Evolutionary conservation across 2,113 vertebrate genomes (phyloP).

Genomic region (Barnardius zonarius): DNA sequence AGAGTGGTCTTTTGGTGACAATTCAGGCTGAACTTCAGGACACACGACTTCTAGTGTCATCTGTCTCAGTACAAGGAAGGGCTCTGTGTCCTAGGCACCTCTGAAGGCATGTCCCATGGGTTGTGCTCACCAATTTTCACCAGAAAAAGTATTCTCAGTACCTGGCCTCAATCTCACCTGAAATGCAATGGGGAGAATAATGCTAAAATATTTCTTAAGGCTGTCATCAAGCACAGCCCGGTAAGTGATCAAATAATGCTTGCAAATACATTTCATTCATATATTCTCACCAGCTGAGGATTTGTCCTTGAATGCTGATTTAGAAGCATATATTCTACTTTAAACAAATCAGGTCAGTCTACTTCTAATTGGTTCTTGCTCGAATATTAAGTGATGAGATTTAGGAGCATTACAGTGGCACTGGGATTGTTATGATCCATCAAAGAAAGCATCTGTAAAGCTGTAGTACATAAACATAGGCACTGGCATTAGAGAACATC

Average conservation of each 20-base stretch:
- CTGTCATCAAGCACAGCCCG: not conserved
- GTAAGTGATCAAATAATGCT: not conserved
- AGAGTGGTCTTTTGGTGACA: not conserved
- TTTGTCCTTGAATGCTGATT: not conserved
- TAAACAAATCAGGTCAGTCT: not conserved
- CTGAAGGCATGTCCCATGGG: not conserved
- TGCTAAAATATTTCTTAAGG: not conserved
- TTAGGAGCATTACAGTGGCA: not conserved
- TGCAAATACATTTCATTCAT: accelerated
- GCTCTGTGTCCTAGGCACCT: not conserved
- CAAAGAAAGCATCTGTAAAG: not conserved
- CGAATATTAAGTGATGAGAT: not conserved
- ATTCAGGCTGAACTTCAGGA: not conserved
- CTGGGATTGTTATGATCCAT: not conserved
- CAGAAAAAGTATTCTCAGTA: not conserved
- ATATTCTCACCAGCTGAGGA: not conserved
- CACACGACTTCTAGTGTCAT: not conserved
- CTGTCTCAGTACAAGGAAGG: not conserved
- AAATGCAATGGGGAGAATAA: not conserved
- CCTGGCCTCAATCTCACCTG: not conserved
- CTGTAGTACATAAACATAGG: not conserved
- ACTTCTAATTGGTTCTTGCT: not conserved
- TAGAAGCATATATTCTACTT: not conserved
- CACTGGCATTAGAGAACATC: not conserved
- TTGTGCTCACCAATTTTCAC: not conserved